Evolutionary conservation across 2,113 vertebrate genomes (phyloP).

Genomic region (Oreocharis arfaki): DNA sequence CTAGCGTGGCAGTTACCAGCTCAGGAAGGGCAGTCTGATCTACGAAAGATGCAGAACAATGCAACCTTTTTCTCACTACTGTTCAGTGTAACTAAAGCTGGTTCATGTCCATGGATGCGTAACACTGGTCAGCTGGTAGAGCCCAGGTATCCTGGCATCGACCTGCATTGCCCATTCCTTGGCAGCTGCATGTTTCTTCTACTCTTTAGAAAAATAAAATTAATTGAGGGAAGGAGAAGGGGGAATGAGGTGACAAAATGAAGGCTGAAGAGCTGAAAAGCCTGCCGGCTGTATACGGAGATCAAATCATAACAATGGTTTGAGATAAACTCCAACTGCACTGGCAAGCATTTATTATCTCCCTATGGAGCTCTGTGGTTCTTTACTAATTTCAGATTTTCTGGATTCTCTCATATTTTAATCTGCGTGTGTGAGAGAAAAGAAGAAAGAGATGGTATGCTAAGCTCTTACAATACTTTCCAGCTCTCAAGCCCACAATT

Average conservation of each 20-base stretch:
- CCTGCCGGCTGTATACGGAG: background rate
- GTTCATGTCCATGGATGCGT: background rate
- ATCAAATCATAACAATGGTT: background rate
- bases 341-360: background rate
- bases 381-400: background rate
- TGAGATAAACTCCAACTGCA: background rate
- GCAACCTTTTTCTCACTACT: background rate
- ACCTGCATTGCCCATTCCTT: background rate
- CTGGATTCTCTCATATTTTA: background rate
- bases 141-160: background rate
- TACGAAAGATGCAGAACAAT: background rate
- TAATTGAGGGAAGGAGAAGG: no score
- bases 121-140: background rate
- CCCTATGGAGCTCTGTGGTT: background rate
- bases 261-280: background rate
- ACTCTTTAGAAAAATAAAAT: background rate
- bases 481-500: background rate
- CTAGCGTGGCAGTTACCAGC: background rate
- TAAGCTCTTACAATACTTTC: background rate
- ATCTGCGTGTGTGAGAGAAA: background rate
- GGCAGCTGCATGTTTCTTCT: background rate
- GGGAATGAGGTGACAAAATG: background rate
- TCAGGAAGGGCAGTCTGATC: background rate
- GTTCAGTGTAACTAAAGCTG: background rate
- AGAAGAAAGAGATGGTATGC: background rate